phyloP scores from a whole-genome alignment of 1,140 invertebrate species.

The Mercenaria mercenaria region DNA sequence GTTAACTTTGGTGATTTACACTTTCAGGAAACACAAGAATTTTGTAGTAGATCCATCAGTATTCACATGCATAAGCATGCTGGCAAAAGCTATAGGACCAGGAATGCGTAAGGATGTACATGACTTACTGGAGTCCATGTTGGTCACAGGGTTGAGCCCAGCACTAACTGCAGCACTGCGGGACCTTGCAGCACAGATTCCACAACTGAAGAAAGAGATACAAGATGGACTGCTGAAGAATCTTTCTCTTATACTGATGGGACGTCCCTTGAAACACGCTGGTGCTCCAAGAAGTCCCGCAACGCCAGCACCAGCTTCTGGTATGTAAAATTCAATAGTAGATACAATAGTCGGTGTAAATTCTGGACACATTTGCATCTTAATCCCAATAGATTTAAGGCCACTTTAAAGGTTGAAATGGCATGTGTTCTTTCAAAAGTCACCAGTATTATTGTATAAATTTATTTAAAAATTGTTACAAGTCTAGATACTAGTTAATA shows the following conservation, averaged over 20 bases:
- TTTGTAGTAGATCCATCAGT: conserved; percentile 93
- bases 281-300: conserved; percentile 78
- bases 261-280: conserved; percentile 89
- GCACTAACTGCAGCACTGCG: conserved; percentile 96
- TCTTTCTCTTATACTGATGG: conserved; percentile 95
- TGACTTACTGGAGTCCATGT: conserved; percentile 96
- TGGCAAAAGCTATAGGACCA: conserved; percentile 94
- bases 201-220: conserved; percentile 95
- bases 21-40: conserved; percentile 88
- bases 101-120: conserved; percentile 92
- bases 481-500: too few relatives aligned
- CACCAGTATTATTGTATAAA: too few relatives aligned
- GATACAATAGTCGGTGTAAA: too few relatives aligned
- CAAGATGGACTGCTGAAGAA: conserved; percentile 96
- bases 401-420: too few relatives aligned
- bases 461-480: too few relatives aligned
- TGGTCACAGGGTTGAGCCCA: conserved; percentile 94
- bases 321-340: too few relatives aligned
- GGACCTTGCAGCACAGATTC: conserved; percentile 95
- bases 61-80: conserved; percentile 97
- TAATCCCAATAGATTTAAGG: too few relatives aligned
- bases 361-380: too few relatives aligned
- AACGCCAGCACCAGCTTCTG: conserved; percentile 68
- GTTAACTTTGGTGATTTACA: background rate
- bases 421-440: too few relatives aligned